phyloP scores from a whole-genome alignment of 2,113 vertebrate genomes.

The Oncorhynchus masou region DNA sequence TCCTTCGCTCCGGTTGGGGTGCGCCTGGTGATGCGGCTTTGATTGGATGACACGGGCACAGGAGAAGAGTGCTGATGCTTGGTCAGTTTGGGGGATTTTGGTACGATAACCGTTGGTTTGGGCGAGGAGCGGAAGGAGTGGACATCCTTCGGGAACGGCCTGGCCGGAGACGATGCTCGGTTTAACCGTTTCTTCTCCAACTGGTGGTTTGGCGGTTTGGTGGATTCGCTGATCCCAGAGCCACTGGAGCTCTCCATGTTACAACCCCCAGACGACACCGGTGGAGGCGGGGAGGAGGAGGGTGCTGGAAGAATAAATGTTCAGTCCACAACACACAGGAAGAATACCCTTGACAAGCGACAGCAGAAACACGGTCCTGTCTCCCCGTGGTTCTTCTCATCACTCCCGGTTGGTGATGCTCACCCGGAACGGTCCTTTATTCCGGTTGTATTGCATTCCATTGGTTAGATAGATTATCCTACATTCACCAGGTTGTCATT shows the following conservation, averaged over 20 bases:
- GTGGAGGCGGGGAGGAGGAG: constrained; percentile 4
- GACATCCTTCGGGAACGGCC: constrained; percentile 85
- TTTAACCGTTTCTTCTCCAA: constrained; percentile 84
- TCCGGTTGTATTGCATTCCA: constrained; percentile 51
- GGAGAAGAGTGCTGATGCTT: constrained; percentile 67
- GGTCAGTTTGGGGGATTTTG: constrained; percentile 79
- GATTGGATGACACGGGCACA: constrained; percentile 59
- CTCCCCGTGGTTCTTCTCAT: constrained; percentile 71
- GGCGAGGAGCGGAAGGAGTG: constrained; percentile 59
- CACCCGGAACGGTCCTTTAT: constrained; percentile 50
- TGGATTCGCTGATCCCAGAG: constrained; percentile 63
- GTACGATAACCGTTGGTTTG: constrained; percentile 66
- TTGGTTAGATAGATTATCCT: neutral
- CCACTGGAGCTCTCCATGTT: constrained; percentile 87
- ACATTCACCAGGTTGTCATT: constrained; percentile 59
- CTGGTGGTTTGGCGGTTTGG: constrained; percentile 78
- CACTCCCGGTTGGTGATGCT: constrained; percentile 61
- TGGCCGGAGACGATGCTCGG: constrained; percentile 87
- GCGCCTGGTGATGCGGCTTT: constrained; percentile 80
- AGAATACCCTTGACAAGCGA: constrained; percentile 43
- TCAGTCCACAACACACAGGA: constrained; percentile 56
- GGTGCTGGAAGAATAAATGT: constrained; percentile 48
- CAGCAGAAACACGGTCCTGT: constrained; percentile 64
- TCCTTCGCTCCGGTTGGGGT: constrained; percentile 71
- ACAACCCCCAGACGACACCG: constrained; percentile 46